Evolutionary conservation across 2,888 invertebrate genomes (phyloP).

Genomic region (Linnaemya tessellans): DNA sequence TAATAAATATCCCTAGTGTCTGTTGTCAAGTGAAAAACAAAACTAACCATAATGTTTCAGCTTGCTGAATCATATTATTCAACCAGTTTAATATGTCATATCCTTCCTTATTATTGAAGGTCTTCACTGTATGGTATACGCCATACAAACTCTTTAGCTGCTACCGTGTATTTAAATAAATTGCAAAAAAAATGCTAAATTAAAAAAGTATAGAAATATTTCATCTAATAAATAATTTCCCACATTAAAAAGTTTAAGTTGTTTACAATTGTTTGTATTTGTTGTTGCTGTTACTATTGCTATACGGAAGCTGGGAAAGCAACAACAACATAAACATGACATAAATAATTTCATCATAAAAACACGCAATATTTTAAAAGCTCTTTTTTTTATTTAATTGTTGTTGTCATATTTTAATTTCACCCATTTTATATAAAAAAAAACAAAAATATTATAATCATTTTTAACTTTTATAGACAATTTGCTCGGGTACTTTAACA

Average conservation of each 20-base stretch:
- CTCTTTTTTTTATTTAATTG: constrained; percentile 49
- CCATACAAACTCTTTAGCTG: constrained; percentile 8
- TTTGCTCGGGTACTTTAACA: background rate
- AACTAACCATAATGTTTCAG: no score
- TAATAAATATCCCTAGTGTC: no score
- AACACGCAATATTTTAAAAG: constrained; percentile 64
- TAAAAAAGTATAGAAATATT: constrained; percentile 46
- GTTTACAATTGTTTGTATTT: constrained; percentile 13
- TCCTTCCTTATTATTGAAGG: background rate
- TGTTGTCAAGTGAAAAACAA: no score
- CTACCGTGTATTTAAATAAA: constrained; percentile 52
- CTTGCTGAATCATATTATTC: no score
- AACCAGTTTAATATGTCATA: background rate
- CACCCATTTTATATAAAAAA: constrained; percentile 30
- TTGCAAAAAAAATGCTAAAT: constrained; percentile 52
- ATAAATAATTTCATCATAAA: constrained; percentile 60
- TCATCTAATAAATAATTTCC: constrained; percentile 67
- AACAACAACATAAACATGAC: constrained; percentile 16
- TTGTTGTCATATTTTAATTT: constrained; percentile 24
- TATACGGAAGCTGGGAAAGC: constrained; percentile 66
- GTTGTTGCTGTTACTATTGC: constrained; percentile 36
- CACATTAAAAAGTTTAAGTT: constrained; percentile 62
- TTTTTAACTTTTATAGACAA: constrained; percentile 13
- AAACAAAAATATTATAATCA: constrained; percentile 55
- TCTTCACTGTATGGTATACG: constrained; percentile 3